Conservation (phyloP, 30 jellyfish, hydroid and myxozoan genomes). For the Cassiopea andromeda region DNA sequence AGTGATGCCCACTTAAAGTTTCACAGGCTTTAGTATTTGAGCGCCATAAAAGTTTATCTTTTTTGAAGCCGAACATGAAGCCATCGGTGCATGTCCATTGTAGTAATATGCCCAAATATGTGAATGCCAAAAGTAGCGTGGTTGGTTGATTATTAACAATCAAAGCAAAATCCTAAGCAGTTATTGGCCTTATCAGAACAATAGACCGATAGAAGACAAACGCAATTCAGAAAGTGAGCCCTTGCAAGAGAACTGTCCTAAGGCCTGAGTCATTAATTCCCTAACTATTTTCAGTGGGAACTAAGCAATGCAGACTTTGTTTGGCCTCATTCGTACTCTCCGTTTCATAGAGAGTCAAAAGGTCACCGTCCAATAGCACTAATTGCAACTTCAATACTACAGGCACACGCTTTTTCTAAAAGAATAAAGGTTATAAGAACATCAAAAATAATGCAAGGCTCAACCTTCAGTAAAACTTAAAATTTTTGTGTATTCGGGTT, state of each 20-base stretch:
- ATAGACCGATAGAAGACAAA: neutral
- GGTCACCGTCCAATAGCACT: neutral
- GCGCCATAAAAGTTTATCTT: constrained; percentile 78
- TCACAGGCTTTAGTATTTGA: constrained; percentile 17
- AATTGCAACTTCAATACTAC: neutral
- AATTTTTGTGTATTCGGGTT: too few species aligned
- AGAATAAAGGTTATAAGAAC: too few species aligned
- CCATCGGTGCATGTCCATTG: constrained; percentile 79
- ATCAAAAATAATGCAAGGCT: too few species aligned
- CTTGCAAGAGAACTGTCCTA: neutral
- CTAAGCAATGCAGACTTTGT: too few species aligned
- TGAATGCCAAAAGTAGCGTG: neutral
- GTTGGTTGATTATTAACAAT: constrained; percentile 27
- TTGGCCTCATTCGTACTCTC: too few species aligned
- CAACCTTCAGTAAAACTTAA: too few species aligned
- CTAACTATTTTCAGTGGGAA: too few species aligned
- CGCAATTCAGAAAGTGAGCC: constrained; percentile 36
- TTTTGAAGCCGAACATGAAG: constrained; percentile 69
- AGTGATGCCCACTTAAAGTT: neutral
- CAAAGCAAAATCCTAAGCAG: neutral
- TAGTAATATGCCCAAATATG: constrained; percentile 76
- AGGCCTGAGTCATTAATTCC: too few species aligned
- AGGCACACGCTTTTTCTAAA: neutral
- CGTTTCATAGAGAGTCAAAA: too few species aligned
- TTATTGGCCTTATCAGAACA: constrained; percentile 19